Conservation (phyloP, 2,888 invertebrate species). For the Agrochola litura region DNA sequence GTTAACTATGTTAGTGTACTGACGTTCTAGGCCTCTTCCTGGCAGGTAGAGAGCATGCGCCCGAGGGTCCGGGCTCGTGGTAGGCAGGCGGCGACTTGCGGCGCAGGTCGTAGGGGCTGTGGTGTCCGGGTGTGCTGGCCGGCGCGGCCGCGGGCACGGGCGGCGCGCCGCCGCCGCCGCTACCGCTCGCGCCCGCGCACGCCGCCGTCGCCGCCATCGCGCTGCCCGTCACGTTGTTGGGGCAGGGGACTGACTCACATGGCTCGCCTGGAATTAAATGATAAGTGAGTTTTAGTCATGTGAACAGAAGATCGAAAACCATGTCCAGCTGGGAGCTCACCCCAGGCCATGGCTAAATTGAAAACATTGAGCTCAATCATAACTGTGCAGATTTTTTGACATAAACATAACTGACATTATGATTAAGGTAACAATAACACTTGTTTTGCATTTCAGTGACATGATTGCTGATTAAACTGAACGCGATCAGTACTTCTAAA, state of each 20-base stretch:
- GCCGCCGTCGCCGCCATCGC: constrained; percentile 88
- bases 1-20: constrained; percentile 64
- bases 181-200: constrained; percentile 88
- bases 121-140: constrained; percentile 95
- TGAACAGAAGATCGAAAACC: background rate
- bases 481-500: too few species aligned
- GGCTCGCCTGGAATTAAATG: constrained; percentile 91
- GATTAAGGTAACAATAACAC: background rate
- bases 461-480: background rate
- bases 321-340: background rate
- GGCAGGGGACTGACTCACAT: constrained; percentile 95
- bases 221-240: constrained; percentile 91
- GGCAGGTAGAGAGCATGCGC: constrained; percentile 94
- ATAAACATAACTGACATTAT: background rate
- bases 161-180: constrained; percentile 89
- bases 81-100: constrained; percentile 95
- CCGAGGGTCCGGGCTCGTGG: constrained; percentile 92
- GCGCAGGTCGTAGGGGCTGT: constrained; percentile 97
- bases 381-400: background rate
- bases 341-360: background rate
- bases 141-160: constrained; percentile 89
- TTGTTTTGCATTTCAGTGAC: background rate
- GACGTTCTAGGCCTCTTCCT: constrained; percentile 95
- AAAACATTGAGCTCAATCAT: background rate
- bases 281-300: constrained; percentile 9